Conservation (phyloP, 2,797 vertebrate species). For the Centropyge bicolor region DNA sequence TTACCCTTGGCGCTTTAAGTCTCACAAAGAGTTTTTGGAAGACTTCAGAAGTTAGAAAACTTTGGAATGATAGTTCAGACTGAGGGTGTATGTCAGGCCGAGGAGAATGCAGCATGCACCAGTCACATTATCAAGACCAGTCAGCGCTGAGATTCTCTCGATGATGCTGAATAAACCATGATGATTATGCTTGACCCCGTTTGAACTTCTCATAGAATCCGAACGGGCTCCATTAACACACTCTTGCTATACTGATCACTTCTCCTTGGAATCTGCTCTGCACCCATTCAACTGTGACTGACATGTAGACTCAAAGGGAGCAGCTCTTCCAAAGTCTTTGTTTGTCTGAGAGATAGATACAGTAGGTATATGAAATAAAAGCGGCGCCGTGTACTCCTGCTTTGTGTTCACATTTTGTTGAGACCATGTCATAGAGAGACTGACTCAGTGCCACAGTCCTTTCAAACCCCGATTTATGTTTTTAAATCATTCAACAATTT, state of each 20-base stretch:
- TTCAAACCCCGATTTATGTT: not conserved
- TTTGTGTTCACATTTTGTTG: not conserved
- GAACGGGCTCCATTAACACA: not conserved
- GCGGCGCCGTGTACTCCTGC: not conserved
- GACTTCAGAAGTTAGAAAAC: conserved; percentile 9
- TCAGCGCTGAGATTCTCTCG: not conserved
- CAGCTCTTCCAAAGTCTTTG: not conserved
- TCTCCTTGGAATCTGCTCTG: not conserved
- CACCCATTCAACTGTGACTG: not conserved
- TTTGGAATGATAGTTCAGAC: not conserved
- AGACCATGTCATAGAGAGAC: not conserved
- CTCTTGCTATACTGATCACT: not conserved
- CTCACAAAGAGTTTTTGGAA: conserved; percentile 21
- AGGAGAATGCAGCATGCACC: not conserved
- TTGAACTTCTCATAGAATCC: not conserved
- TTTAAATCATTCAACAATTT: not conserved
- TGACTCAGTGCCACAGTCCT: too few relatives aligned
- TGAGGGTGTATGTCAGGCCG: not conserved
- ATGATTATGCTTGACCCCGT: not conserved
- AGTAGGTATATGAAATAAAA: not conserved
- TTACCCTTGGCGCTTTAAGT: conserved; percentile 4
- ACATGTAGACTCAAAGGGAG: not conserved
- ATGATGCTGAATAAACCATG: not conserved
- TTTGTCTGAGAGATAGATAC: not conserved
- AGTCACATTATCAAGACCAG: not conserved